Percentiles rank a stretch among this genome's conserved stretches.
Evolutionary conservation across 1,140 invertebrate species (phyloP).

Genomic region (Drosophila busckii): DNA sequence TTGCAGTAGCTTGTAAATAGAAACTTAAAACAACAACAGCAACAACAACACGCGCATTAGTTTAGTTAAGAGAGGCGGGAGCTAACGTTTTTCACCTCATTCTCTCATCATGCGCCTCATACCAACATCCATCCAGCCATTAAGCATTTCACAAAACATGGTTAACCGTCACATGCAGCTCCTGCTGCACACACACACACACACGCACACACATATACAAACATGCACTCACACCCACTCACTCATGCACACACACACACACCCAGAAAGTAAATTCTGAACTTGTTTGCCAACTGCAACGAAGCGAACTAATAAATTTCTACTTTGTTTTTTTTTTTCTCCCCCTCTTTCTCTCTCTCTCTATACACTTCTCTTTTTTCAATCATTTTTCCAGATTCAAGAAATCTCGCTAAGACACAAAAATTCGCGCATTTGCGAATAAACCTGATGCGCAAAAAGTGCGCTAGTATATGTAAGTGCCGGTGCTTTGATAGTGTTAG

Average conservation of each 20-base stretch:
- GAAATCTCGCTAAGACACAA: constrained; percentile 38
- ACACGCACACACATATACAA: constrained; percentile 25
- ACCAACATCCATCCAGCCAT: constrained; percentile 15
- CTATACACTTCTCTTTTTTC: constrained; percentile 25
- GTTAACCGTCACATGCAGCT: constrained; percentile 42
- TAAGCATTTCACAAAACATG: constrained; percentile 36
- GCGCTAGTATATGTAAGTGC: not conserved
- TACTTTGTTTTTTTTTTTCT: constrained; percentile 48
- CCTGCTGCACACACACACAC: constrained; percentile 26
- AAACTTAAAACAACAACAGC: constrained; percentile 14
- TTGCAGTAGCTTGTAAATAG: constrained; percentile 21
- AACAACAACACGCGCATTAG: not conserved
- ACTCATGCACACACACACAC: constrained; percentile 25
- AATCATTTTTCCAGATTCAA: constrained; percentile 67
- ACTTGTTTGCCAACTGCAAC: constrained; percentile 72
- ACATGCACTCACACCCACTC: constrained; percentile 27
- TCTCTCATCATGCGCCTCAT: constrained; percentile 28
- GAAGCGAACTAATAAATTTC: constrained; percentile 76
- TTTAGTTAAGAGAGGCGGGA: not conserved
- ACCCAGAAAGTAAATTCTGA: constrained; percentile 46
- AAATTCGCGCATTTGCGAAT: constrained; percentile 9
- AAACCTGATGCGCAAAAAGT: constrained; percentile 22
- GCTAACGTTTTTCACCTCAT: constrained; percentile 52
- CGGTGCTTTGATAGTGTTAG: constrained; percentile 7
- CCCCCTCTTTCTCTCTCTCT: constrained; percentile 1